phyloP scores from a whole-genome alignment of 2,113 vertebrate genomes.

The Pachyramphus minor region DNA sequence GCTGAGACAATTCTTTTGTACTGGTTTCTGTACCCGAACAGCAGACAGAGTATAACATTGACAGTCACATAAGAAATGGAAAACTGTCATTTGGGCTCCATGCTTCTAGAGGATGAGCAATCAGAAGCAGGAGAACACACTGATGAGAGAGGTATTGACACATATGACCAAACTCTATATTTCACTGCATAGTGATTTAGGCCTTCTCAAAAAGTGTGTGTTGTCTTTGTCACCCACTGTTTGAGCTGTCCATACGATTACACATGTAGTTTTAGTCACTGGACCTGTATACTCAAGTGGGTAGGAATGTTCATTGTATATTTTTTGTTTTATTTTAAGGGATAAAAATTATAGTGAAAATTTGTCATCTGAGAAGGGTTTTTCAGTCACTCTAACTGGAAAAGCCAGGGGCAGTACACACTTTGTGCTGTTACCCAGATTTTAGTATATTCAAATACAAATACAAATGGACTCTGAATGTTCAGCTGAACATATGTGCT shows the following conservation, averaged over 20 bases:
- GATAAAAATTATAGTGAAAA: neutral
- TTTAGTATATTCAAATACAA: neutral
- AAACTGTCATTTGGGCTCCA: neutral
- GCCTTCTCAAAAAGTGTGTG: neutral
- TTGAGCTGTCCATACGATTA: constrained; percentile 1
- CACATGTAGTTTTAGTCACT: neutral
- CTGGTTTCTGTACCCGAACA: neutral
- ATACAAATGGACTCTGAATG: neutral
- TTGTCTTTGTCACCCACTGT: constrained; percentile 13
- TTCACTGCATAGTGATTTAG: neutral
- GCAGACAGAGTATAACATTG: neutral
- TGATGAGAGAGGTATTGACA: neutral
- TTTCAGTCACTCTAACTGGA: neutral
- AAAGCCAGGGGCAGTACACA: neutral
- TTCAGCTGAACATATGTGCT: neutral
- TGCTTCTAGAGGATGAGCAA: neutral
- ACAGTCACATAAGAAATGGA: neutral
- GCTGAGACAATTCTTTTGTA: neutral
- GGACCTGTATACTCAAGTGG: neutral
- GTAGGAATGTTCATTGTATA: neutral
- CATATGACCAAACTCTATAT: neutral
- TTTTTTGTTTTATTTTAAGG: neutral
- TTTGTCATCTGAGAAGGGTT: neutral
- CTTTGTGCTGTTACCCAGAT: neutral
- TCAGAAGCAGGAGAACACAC: neutral